These are phyloP conservation scores for Mimas tiliae DNA, from an alignment of 2,888 invertebrate genomes.

Conservation along the genomic window DNA sequence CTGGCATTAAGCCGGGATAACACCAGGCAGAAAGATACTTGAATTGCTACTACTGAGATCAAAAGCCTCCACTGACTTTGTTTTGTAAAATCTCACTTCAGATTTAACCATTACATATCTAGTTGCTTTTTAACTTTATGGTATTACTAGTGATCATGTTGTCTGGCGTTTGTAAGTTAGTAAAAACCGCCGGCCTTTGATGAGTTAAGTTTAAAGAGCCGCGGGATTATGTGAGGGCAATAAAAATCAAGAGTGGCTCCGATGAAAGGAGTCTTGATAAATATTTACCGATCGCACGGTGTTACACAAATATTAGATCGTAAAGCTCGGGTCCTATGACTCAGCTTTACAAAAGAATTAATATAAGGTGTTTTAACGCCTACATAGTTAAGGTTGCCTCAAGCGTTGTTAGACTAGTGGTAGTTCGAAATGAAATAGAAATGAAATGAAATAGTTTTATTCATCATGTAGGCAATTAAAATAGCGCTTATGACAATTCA, in stretches of 20 bases:
- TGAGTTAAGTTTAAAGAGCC: constrained; percentile 20
- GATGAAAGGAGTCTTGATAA: constrained; percentile 38
- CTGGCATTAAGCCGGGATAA: no score
- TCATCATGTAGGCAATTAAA: no score
- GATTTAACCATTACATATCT: background rate
- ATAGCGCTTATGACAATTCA: no score
- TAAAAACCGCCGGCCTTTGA: background rate
- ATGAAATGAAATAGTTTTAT: no score
- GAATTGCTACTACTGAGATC: background rate
- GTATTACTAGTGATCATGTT: background rate
- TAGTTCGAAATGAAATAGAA: no score
- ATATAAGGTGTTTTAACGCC: background rate
- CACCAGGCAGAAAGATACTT: no score
- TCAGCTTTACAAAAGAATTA: background rate
- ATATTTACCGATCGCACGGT: constrained; percentile 39
- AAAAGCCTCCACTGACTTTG: background rate
- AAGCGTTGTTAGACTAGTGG: no score
- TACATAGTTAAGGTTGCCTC: background rate
- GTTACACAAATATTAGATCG: constrained; percentile 41
- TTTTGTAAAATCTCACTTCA: background rate
- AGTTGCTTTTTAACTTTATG: background rate
- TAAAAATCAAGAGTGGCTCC: constrained; percentile 19
- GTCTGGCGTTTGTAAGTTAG: background rate
- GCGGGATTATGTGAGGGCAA: constrained; percentile 22
- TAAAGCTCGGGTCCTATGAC: background rate